Base-by-base conservation (phyloP, 2,888 invertebrate species). In the Pollenia labialis region DNA sequence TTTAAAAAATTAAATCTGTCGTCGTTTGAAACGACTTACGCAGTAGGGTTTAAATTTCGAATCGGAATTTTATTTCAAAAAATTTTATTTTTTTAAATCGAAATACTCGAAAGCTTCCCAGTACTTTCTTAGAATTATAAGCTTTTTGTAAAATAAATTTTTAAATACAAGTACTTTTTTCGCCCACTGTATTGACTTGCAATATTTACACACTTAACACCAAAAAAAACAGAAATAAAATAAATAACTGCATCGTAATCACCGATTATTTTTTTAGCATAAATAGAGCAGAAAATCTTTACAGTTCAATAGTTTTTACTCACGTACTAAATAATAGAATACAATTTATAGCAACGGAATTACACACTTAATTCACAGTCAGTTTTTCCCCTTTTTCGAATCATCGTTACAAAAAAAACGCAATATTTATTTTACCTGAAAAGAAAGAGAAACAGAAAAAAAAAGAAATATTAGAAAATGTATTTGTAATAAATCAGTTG, bases 251-350 rank as follows among this genome's bases (percentile, higher is more conserved):
- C 56, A 66, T 40, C 69, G 52, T 60, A 42, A 74, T 58, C 54
- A 81, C 11, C 52, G 76, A 62, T 48, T 82, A 40, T 62, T 76
- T 46, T 23, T 23, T n/a, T n/a, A 40, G 3, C 16, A 23, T 50
- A 84, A 87, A 50, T 84, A 77, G 84, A 87, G 84, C 84, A 68
- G 60, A 76, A 87, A 80, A 75, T 81, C 68, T 62, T 69, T 69
- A 74, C 74, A 79, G 77, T 81, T 87, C 77, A 84, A 87, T 84
- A 64, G 64, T 16, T 87, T 77, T 76, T 86, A 87, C 87, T 87
- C 77, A 87, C 87, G 74, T 87, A 83, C 69, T 75, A 72, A 52
- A 79, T 18, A n/a, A 44, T 23, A 1, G 12, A 12, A 50, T n/a
- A 48, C 54, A 56, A 56, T 32, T 32, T 32, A 66, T n/a, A 40